Conservation (phyloP, 2,113 vertebrate species). For the Channa maculata region DNA sequence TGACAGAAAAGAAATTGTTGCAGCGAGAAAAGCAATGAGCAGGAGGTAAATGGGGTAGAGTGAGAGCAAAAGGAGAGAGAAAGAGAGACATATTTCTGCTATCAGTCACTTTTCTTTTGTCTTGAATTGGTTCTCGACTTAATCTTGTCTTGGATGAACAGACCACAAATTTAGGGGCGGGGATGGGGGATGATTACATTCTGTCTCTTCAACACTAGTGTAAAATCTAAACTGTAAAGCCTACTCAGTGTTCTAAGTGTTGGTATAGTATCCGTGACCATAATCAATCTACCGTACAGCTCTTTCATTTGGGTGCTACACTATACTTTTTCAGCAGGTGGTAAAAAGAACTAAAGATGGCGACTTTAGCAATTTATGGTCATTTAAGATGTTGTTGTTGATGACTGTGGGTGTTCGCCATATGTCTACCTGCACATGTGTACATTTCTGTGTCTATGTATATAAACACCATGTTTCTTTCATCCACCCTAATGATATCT, state of each 20-base stretch:
- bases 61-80: neutral
- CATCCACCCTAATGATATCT: conserved; percentile 66
- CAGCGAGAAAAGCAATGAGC: conserved; percentile 48
- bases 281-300: conserved; percentile 70
- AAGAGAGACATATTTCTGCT: conserved; percentile 54
- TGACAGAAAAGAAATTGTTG: conserved; percentile 55
- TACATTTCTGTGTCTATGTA: conserved; percentile 76
- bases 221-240: conserved; percentile 79
- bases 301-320: conserved; percentile 70
- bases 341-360: conserved; percentile 50
- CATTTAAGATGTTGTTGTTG: conserved; percentile 74
- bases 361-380: conserved; percentile 47
- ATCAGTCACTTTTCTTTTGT: conserved; percentile 57
- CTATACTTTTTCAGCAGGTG: conserved; percentile 45
- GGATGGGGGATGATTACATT: conserved; percentile 62
- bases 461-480: conserved; percentile 71
- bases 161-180: conserved; percentile 54
- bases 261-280: conserved; percentile 81
- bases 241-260: conserved; percentile 80
- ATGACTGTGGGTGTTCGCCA: conserved; percentile 63
- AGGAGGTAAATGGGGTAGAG: conserved; percentile 44
- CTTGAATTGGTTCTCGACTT: conserved; percentile 66
- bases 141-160: conserved; percentile 61
- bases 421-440: conserved; percentile 70
- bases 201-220: conserved; percentile 73